Evolutionary conservation across 2,888 invertebrate genomes (phyloP).

Genomic region (Cryptops parisi): DNA sequence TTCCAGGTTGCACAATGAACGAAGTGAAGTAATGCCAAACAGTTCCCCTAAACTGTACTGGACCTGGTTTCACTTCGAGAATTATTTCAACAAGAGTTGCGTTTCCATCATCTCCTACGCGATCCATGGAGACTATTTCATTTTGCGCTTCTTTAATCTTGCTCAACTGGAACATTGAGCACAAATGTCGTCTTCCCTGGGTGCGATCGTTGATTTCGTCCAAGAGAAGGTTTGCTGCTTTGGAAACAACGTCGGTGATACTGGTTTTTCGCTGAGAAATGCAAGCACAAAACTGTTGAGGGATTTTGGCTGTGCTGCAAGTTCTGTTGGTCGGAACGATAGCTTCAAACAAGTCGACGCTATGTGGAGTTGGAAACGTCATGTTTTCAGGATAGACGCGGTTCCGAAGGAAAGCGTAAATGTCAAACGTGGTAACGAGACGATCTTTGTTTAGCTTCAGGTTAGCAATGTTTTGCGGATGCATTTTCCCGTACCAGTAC

Average conservation of each 20-base stretch:
- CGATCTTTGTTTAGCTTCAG: constrained; percentile 48
- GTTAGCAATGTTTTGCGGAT: constrained; percentile 47
- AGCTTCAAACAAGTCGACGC: constrained; percentile 60
- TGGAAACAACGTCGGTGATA: background rate
- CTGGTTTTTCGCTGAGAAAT: constrained; percentile 45
- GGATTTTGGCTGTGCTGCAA: constrained; percentile 60
- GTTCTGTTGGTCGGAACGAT: constrained; percentile 55
- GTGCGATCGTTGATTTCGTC: constrained; percentile 50
- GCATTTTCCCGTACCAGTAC: constrained; percentile 47
- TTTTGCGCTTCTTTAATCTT: no score
- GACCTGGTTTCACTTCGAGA: no score
- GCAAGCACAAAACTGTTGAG: constrained; percentile 79
- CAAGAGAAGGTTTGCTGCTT: constrained; percentile 47
- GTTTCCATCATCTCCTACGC: no score
- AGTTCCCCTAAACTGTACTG: no score
- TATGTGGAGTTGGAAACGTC: constrained; percentile 30
- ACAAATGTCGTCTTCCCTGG: no score
- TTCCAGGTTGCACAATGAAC: no score
- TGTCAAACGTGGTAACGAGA: constrained; percentile 67
- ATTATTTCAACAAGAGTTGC: no score
- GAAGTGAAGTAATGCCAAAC: no score
- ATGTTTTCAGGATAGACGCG: constrained; percentile 38
- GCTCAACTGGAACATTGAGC: no score
- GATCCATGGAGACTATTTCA: no score
- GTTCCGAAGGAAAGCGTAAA: constrained; percentile 62